Base-by-base conservation (phyloP, 2,113 vertebrate genomes). In the Muscicapa adusta region DNA sequence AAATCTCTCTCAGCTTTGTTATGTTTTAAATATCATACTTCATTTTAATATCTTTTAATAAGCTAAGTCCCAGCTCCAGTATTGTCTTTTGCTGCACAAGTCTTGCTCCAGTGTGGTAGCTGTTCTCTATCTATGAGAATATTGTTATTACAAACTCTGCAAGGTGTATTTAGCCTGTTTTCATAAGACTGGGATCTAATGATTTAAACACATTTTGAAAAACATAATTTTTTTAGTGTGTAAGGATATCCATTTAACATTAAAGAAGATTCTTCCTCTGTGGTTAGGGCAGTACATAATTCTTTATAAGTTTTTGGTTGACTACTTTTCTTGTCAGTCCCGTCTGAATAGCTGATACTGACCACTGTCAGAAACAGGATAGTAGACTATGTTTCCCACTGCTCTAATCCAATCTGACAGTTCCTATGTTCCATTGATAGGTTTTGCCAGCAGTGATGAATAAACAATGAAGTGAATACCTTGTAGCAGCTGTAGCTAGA, bases 391-490 rank as follows among this genome's bases (percentile, higher is more conserved):
- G 0, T 83, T 78, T 91, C 71, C 78, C 75, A 71, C 62, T 91
- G 88, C 85, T 85, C 91, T 96, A 91, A 96, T 96, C 63, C 68
- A 88, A 16, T 67, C 48, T 95, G 94, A 95, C 94, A 94, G 95
- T 91, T 94, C 78, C 43, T 80, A 4, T 88, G 91, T 91, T 93
- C 75, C 71, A 80, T 53, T 88, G 87, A 91, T 77, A 88, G 81
- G 54, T 89, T 96, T 95, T 95, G 87, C 93, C 78, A 89, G 91
- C 72, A 56, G 51, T 71, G 48, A 94, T 97, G 89, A 95, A 96
- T 97, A 94, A 96, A 91, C 82, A 86, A 83, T 94, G 85, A 95
- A 94, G 51, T 51, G 71, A 93, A 74, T 91, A 77, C 82, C 82
- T 88, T 88, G 90, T 94, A 94, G 86, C 40, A 87, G 73, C 83